Conservation (phyloP, 1,140 invertebrate species). For the Heliconius himera region DNA sequence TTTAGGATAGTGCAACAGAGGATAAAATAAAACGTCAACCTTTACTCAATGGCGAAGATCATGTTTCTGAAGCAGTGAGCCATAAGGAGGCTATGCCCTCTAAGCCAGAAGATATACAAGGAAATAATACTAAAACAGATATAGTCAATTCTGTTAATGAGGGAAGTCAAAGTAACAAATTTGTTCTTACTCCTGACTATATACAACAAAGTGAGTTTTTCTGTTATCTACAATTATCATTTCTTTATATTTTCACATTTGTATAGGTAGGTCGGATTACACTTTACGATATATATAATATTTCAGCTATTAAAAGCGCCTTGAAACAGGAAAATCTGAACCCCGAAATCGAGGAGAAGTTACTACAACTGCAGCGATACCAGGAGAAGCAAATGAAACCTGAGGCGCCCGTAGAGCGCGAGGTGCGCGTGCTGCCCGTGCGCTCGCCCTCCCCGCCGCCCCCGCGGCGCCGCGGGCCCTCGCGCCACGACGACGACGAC, state of each 20-base stretch:
- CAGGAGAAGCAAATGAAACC: constrained; percentile 90
- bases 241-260: neutral
- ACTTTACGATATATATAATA: neutral
- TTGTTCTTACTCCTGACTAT: constrained; percentile 92
- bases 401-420: constrained; percentile 63
- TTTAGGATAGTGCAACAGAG: constrained; percentile 70
- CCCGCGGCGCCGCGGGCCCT: constrained; percentile 50
- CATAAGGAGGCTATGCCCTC: constrained; percentile 68
- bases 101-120: constrained; percentile 71
- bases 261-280: neutral
- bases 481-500: constrained; percentile 75
- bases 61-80: constrained; percentile 60
- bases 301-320: constrained; percentile 89
- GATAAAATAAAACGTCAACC: constrained; percentile 66
- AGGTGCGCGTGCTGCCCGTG: constrained; percentile 45
- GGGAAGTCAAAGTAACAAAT: constrained; percentile 84
- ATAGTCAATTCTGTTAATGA: constrained; percentile 73
- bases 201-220: constrained; percentile 90
- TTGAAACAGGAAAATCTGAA: constrained; percentile 93
- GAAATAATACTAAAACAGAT: constrained; percentile 68
- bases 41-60: constrained; percentile 72
- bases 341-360: constrained; percentile 96
- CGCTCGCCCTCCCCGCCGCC: constrained; percentile 50
- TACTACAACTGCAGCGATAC: constrained; percentile 93
- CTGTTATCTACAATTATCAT: neutral